Base-by-base conservation (phyloP, 2,797 vertebrate genomes). In the Poeciliopsis presidionis region DNA sequence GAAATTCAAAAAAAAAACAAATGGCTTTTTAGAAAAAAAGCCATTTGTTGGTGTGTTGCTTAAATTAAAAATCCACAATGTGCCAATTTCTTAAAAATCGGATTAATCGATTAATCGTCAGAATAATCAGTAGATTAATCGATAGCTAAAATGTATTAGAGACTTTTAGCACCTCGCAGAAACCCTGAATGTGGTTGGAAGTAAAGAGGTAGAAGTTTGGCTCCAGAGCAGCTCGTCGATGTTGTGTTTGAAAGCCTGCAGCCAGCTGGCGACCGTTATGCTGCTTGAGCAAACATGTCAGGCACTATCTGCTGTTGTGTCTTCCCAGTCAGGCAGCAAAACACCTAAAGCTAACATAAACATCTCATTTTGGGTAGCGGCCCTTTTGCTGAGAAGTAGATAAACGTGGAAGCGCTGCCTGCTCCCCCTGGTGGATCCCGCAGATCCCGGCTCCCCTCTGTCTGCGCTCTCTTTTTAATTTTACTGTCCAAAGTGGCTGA, bases 391-490 rank as follows among this genome's bases (percentile, higher is more conserved):
- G 51, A 78, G 28, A 12, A 69, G 33, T 14, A 25, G 74, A 70
- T 45, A 63, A 80, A 71, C 14, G 18, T 30, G 28, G 76, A 53
- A 49, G 69, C 28, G 69, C 45, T 39, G 22, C 74, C 81, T 70
- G 78, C 59, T 76, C 61, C 77, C 53, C 73, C 83, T 82, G 81
- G 89, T 90, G 83, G 76, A 71, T 71, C 76, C 80, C 76, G 72
- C 81, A 74, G 74, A 83, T 4, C 77, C 72, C 65, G 47, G 79
- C 84, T 61, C 71, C 71, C 39, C 36, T 20, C 77, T 73, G 80
- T 65, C 71, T 46, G 41, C 3, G 74, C 81, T 70, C 63, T 65
- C 6, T 36, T 61, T 61, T n/a, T 39, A 22, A 33, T 72, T 72
- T 61, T 51, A n/a, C 74, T 11, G 69, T 69, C 73, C 20, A 41